These are phyloP conservation scores for Lucifuga dentata DNA, from an alignment of 2,113 vertebrate species.

Conservation along the genomic window DNA sequence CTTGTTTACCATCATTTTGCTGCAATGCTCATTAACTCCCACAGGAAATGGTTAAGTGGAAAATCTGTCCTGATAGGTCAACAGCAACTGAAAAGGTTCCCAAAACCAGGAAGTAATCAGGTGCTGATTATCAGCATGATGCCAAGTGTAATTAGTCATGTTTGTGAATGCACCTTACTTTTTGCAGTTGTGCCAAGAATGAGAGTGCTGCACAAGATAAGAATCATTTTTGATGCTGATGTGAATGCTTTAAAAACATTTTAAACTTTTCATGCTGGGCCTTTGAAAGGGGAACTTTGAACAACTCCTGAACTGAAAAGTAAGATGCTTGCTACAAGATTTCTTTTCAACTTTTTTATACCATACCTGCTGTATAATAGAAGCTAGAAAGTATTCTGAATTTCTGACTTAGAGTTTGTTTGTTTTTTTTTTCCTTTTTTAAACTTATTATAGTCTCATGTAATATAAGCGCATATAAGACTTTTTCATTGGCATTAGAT, in stretches of 20 bases:
- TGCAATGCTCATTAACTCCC: conserved; percentile 66
- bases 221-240: neutral
- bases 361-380: too few relatives aligned
- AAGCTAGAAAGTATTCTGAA: neutral
- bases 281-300: conserved; percentile 13
- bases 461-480: too few relatives aligned
- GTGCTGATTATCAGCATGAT: conserved; percentile 67
- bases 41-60: conserved; percentile 72
- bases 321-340: neutral
- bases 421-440: too few relatives aligned
- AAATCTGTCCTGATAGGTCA: conserved; percentile 68
- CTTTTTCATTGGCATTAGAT: too few relatives aligned
- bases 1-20: conserved; percentile 55
- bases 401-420: neutral
- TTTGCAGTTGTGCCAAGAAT: conserved; percentile 14
- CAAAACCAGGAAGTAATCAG: conserved; percentile 75
- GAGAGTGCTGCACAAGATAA: neutral
- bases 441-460: too few relatives aligned
- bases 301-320: neutral
- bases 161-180: conserved; percentile 17
- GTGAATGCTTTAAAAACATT: conserved; percentile 8
- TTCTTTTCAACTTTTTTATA: conserved; percentile 7
- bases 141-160: conserved; percentile 56
- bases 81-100: conserved; percentile 74
- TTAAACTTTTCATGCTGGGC: neutral